These are phyloP conservation scores for Tachystola acroxantha DNA, from an alignment of 2,888 invertebrate genomes.

Conservation along the genomic window DNA sequence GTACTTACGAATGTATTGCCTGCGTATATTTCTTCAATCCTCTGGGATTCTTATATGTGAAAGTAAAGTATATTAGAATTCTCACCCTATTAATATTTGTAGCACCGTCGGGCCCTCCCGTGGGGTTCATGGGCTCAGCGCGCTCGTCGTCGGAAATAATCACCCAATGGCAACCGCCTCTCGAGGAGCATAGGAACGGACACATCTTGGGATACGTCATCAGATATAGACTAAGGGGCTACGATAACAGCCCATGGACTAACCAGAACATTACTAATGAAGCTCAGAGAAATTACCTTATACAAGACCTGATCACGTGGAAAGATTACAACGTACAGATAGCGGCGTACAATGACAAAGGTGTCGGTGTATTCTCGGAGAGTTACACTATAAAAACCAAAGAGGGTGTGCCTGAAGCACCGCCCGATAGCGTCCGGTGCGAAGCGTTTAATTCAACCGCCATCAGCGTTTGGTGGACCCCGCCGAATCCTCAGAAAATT, in stretches of 20 bases:
- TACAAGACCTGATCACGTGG: conserved; percentile 97
- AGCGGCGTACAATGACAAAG: conserved; percentile 97
- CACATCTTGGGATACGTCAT: conserved; percentile 96
- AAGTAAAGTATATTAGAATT: background rate
- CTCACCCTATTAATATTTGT: conserved; percentile 19
- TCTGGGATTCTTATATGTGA: background rate
- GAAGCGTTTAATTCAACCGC: conserved; percentile 92
- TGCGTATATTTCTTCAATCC: background rate
- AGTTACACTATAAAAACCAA: conserved; percentile 95
- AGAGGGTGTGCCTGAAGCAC: conserved; percentile 96
- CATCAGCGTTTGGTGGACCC: conserved; percentile 92
- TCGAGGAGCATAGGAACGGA: conserved; percentile 96
- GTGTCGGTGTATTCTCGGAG: conserved; percentile 94
- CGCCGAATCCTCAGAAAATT: conserved; percentile 97
- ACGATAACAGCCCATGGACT: conserved; percentile 95
- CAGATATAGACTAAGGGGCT: conserved; percentile 93
- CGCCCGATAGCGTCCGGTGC: conserved; percentile 89
- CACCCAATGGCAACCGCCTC: conserved; percentile 97
- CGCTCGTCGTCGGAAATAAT: conserved; percentile 96
- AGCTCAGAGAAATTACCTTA: conserved; percentile 92
- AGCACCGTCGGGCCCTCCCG: conserved; percentile 98
- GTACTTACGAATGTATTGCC: background rate
- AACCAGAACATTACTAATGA: conserved; percentile 95
- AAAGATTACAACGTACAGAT: conserved; percentile 98
- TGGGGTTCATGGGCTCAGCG: conserved; percentile 96